Conservation (phyloP, 2,113 vertebrate genomes). For the Tautogolabrus adspersus region DNA sequence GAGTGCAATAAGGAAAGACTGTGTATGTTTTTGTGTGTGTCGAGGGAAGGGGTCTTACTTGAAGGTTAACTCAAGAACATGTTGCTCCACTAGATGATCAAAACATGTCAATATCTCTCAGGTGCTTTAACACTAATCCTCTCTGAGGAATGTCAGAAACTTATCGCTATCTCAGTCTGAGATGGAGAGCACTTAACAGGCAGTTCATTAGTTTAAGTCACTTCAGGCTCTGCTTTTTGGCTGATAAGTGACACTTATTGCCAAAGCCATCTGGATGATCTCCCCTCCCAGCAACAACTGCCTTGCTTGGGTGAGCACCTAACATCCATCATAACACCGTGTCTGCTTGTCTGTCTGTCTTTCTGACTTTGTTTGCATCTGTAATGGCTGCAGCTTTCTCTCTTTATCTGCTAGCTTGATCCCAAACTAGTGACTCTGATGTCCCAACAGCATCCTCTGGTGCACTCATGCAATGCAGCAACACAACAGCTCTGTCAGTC, state of each 20-base stretch:
- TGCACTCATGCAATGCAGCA: slow-evolving; percentile 66
- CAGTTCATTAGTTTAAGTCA: slow-evolving; percentile 82
- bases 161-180: slow-evolving; percentile 53
- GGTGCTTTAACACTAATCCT: slow-evolving; percentile 71
- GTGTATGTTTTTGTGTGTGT: slow-evolving; percentile 3
- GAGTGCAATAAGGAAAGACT: slow-evolving; percentile 6
- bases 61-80: slow-evolving; percentile 72
- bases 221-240: slow-evolving; percentile 74
- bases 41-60: neutral
- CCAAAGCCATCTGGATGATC: slow-evolving; percentile 75
- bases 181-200: slow-evolving; percentile 76
- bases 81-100: slow-evolving; percentile 62
- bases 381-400: slow-evolving; percentile 31
- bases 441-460: slow-evolving; percentile 41
- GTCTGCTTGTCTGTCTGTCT: slow-evolving; percentile 50
- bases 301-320: slow-evolving; percentile 73
- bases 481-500: slow-evolving; percentile 70
- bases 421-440: slow-evolving; percentile 47
- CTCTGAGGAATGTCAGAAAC: slow-evolving; percentile 68
- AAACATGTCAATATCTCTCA: slow-evolving; percentile 69
- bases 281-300: slow-evolving; percentile 70
- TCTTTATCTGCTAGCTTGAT: slow-evolving; percentile 17
- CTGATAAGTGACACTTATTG: slow-evolving; percentile 83
- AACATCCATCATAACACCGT: slow-evolving; percentile 68
- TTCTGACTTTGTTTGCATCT: slow-evolving; percentile 41